These are phyloP conservation scores for Ormyrus pomaceus DNA, from an alignment of 2,888 invertebrate species.

Conservation along the genomic window DNA sequence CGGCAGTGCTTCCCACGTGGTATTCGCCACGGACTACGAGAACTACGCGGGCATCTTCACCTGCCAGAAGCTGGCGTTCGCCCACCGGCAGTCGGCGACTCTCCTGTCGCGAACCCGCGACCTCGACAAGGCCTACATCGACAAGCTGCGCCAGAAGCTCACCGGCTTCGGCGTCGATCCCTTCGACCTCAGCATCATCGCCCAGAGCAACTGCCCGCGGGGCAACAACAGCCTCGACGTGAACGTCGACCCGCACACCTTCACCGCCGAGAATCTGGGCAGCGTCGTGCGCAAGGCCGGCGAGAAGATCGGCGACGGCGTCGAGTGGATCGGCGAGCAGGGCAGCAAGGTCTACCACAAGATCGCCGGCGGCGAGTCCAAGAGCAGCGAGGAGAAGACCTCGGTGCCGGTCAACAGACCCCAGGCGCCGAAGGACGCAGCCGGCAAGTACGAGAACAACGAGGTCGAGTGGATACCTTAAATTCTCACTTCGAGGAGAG, in stretches of 20 bases:
- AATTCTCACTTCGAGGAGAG: constrained; percentile 17
- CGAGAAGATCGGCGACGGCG: constrained; percentile 83
- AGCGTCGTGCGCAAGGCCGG: constrained; percentile 85
- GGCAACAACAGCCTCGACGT: constrained; percentile 80
- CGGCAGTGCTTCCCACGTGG: constrained; percentile 85
- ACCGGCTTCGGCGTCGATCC: constrained; percentile 84
- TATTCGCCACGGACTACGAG: constrained; percentile 85
- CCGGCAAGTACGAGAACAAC: constrained; percentile 67
- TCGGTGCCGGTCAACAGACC: background rate
- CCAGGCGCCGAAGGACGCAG: constrained; percentile 35
- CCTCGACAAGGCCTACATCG: constrained; percentile 83
- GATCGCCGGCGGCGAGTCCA: constrained; percentile 73
- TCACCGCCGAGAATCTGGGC: constrained; percentile 85
- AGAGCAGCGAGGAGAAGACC: constrained; percentile 36
- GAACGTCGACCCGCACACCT: constrained; percentile 86
- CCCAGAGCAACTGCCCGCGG: constrained; percentile 83
- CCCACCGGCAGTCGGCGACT: constrained; percentile 86
- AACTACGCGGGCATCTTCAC: constrained; percentile 87
- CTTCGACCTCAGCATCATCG: constrained; percentile 85
- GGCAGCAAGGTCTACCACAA: constrained; percentile 85
- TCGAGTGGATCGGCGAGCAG: constrained; percentile 83
- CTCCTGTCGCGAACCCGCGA: constrained; percentile 86
- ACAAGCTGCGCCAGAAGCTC: constrained; percentile 83
- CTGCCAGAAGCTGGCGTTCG: constrained; percentile 86
- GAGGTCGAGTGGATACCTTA: constrained; percentile 75